A percentile compares a stretch with the other conserved stretches of the same genome.
phyloP scores from a whole-genome alignment of 2,888 invertebrate genomes.

The Galerucella calmariensis region DNA sequence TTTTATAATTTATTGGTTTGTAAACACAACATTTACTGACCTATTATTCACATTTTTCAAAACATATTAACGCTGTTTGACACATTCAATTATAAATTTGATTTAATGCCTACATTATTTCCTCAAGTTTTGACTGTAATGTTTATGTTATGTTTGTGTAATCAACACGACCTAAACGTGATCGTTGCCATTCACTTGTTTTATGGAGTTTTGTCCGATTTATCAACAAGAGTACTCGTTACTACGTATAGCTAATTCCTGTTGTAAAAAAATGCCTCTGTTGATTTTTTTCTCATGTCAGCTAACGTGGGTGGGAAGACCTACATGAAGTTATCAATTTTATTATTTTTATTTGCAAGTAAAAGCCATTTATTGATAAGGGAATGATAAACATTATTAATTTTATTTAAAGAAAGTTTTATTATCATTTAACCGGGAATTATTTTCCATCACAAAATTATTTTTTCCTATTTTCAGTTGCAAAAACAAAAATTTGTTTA shows the following conservation, averaged over 20 bases:
- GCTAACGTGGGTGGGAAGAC: slow-evolving; percentile 8
- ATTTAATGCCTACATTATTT: slow-evolving; percentile 41
- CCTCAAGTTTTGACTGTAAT: slow-evolving; percentile 31
- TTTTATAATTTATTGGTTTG: slow-evolving; percentile 37
- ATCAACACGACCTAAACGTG: slow-evolving; percentile 16
- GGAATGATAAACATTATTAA: not conserved
- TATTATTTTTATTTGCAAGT: not conserved
- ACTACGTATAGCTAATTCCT: not conserved
- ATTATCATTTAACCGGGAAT: no score
- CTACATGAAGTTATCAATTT: slow-evolving; percentile 14
- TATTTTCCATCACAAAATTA: no score
- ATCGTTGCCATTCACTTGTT: slow-evolving; percentile 4
- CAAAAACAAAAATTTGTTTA: no score
- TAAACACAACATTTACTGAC: slow-evolving; percentile 36
- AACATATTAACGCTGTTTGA: slow-evolving; percentile 42
- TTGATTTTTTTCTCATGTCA: not conserved
- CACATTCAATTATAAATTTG: slow-evolving; percentile 46
- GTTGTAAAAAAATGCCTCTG: not conserved
- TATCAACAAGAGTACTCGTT: slow-evolving; percentile 6
- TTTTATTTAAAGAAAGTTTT: no score
- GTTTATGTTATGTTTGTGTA: slow-evolving; percentile 9
- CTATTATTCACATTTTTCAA: slow-evolving; percentile 39
- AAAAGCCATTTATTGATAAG: not conserved
- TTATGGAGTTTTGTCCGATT: slow-evolving; percentile 17
- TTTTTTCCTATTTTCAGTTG: no score